These are phyloP conservation scores for Lethenteron camtschaticum DNA, from an alignment of 2,113 vertebrate species.

Conservation along the genomic window DNA sequence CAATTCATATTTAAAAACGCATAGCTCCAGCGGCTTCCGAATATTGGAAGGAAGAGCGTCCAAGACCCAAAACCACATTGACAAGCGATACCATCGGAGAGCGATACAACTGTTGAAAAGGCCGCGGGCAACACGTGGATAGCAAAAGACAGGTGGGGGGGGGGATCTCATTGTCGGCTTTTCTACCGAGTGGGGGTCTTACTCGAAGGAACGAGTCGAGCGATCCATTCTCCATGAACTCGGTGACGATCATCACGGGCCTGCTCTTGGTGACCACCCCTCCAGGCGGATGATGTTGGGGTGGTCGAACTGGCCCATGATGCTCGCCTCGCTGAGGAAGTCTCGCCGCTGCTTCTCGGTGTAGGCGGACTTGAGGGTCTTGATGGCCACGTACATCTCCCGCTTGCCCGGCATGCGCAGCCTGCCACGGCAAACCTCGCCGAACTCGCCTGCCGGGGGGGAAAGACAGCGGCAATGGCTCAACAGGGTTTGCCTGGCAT, in stretches of 20 bases:
- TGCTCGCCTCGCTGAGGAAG: constrained; percentile 86
- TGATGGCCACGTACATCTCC: constrained; percentile 94
- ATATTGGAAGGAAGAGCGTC: no score
- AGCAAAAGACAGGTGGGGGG: no score
- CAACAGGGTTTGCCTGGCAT: no score
- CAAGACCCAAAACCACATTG: no score
- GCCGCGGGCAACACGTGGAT: no score
- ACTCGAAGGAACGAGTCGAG: constrained; percentile 86
- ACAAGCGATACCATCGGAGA: no score
- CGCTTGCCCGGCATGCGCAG: constrained; percentile 71
- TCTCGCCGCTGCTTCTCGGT: constrained; percentile 85
- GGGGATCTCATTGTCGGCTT: no score
- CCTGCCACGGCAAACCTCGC: constrained; percentile 87
- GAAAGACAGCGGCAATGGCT: no score
- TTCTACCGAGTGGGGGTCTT: constrained; percentile 12
- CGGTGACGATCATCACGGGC: constrained; percentile 82
- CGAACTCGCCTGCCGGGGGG: constrained; percentile 50
- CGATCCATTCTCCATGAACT: constrained; percentile 94
- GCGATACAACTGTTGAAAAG: no score
- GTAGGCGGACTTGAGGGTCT: constrained; percentile 82
- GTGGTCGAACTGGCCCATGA: constrained; percentile 93
- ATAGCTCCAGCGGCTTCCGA: no score
- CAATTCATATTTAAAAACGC: no score
- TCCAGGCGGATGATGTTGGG: constrained; percentile 90
- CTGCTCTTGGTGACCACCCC: constrained; percentile 75